phyloP scores from a whole-genome alignment of 2,888 invertebrate genomes.

The Nemurella pictetii region DNA sequence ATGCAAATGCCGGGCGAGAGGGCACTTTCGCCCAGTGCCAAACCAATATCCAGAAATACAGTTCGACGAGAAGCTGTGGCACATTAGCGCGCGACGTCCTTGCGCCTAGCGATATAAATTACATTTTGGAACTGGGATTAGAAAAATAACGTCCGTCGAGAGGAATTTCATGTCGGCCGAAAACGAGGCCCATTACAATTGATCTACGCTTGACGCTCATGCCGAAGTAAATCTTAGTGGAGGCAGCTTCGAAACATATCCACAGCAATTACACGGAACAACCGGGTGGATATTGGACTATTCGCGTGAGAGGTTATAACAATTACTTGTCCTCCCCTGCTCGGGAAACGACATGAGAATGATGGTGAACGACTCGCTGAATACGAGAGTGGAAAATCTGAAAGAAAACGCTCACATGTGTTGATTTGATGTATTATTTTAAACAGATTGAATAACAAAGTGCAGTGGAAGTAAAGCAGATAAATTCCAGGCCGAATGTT shows the following conservation, averaged over 20 bases:
- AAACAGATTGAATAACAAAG: neutral
- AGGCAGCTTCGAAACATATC: neutral
- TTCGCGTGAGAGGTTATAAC: slow-evolving; percentile 14
- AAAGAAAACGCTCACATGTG: neutral
- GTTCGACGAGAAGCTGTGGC: neutral
- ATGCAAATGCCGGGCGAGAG: slow-evolving; percentile 32
- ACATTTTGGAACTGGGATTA: slow-evolving; percentile 29
- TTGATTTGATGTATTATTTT: neutral
- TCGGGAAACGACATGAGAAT: neutral
- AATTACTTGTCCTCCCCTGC: neutral
- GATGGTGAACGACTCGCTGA: neutral
- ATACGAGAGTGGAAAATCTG: neutral
- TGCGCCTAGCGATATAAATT: neutral
- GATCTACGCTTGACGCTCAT: slow-evolving; percentile 35
- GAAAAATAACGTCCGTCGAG: slow-evolving; percentile 39
- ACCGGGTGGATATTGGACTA: slow-evolving; percentile 4
- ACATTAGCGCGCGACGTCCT: neutral
- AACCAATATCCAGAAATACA: slow-evolving; percentile 1
- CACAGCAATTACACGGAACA: neutral
- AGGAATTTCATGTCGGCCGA: slow-evolving; percentile 39
- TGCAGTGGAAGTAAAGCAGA: neutral
- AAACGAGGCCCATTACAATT: slow-evolving; percentile 36
- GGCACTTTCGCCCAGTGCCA: slow-evolving; percentile 30
- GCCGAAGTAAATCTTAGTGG: neutral
- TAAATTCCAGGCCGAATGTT: neutral